Evolutionary conservation across 2,888 invertebrate species (phyloP), one percentile per base, ranked within the genome.

Genomic region (Drosophila mayaguana): DNA sequence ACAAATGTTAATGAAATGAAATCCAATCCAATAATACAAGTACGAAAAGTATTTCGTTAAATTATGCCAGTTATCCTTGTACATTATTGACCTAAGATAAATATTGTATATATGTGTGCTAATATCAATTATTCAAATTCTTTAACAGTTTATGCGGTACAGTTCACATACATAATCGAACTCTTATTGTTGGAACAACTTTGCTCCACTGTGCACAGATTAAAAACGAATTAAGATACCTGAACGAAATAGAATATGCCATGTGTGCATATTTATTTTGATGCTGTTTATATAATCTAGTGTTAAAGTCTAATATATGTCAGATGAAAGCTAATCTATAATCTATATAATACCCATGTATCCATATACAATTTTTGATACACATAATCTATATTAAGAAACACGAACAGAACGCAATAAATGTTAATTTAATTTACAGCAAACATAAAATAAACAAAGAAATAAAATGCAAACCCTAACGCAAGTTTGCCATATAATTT

Each of bases 261-360:
- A 28, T 42, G 18, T 55, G 22, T 45, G 46, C 38, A 38, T 38
- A 43, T 48, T n/a, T 59, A 14, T 53, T 42, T 61, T 18, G 3
- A 42, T 42, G 18, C 25, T 43, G 25, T 46, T 20, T 55, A 60
- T 42, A 53, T 63, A 71, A 36, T 48, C 28, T 63, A 61, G 48
- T 38, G 40, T 51, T 43, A 43, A 59, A 40, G 64, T 36, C 63
- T 56, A 60, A 62, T 46, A 61, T 50, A 67, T 72, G 63, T 68
- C 65, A 51, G 45, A 76, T 66, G 61, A 83, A 74, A 53, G 68
- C 67, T 80, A 70, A 88, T 88, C 53, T 70, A 51, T 59, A 70
- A 86, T 88, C 50, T 70, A 51, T 62, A 53, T 76, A 80, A 83
- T 77, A n/a, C 12, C 32, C 18, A 63, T 55, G 25, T 46, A 40